Percentiles rank a stretch among this genome's conserved stretches.
Evolutionary conservation across 2,113 vertebrate species (phyloP).

Genomic region (Pagrus major): DNA sequence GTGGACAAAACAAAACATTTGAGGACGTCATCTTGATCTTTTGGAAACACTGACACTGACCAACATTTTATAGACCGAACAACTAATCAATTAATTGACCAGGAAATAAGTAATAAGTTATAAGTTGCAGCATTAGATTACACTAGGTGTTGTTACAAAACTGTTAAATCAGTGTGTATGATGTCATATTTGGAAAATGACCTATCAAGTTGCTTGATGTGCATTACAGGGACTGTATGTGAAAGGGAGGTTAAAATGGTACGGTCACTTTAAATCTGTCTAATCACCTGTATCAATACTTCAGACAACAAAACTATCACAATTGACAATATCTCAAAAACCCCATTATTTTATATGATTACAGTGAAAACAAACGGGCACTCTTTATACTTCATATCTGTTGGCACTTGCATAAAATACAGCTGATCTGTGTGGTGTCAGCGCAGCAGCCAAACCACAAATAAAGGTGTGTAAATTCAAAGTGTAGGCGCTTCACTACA

Average conservation of each 20-base stretch:
- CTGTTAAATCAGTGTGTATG: not conserved
- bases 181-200: not conserved
- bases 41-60: no score
- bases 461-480: constrained; percentile 9
- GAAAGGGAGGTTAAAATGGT: not conserved
- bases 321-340: constrained; percentile 9
- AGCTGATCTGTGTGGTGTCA: constrained; percentile 7
- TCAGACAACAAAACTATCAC: constrained; percentile 1
- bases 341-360: constrained; percentile 6
- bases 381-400: constrained; percentile 26
- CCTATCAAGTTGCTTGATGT: not conserved
- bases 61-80: no score
- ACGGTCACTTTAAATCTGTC: not conserved
- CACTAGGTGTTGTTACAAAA: not conserved
- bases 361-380: constrained; percentile 36
- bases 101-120: no score
- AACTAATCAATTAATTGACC: no score
- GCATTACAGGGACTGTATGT: not conserved
- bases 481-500: not conserved
- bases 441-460: constrained; percentile 7
- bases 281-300: not conserved
- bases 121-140: no score
- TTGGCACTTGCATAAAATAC: constrained; percentile 51
- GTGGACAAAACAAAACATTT: no score
- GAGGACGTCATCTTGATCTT: no score